Evolutionary conservation across 2,113 vertebrate species (phyloP).

Genomic region (Apteryx mantelli): DNA sequence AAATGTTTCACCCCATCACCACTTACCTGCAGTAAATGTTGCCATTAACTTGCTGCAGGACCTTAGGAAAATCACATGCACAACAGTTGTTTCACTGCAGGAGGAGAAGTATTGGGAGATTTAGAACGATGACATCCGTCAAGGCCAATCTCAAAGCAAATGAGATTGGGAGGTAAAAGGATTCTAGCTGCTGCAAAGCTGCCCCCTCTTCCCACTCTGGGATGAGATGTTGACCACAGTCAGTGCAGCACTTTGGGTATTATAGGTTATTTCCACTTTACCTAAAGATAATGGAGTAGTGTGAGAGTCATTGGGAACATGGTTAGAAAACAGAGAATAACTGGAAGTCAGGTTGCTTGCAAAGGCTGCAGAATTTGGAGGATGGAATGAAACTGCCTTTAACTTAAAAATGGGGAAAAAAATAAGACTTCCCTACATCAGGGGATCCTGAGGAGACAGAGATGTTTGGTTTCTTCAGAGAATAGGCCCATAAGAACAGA

Average conservation of each 20-base stretch:
- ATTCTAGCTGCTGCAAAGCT: neutral
- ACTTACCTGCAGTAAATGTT: neutral
- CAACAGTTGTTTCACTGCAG: neutral
- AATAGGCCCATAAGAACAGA: neutral
- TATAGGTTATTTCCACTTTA: neutral
- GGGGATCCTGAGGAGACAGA: neutral
- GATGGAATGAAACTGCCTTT: neutral
- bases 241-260: neutral
- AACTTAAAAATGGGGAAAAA: neutral
- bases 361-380: neutral
- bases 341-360: neutral
- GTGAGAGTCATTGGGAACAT: neutral
- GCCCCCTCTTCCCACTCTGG: too few species aligned
- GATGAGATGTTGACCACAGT: neutral
- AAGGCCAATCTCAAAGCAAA: neutral
- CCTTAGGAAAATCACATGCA: neutral
- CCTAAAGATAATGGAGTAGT: neutral
- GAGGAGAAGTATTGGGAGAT: neutral
- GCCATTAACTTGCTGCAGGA: neutral
- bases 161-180: neutral
- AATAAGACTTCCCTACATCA: neutral
- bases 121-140: neutral
- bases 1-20: neutral
- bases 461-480: neutral
- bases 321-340: neutral